These are phyloP conservation scores for Neomonachus schauinslandi DNA, from an alignment of 2,113 vertebrate genomes.

Conservation along the genomic window DNA sequence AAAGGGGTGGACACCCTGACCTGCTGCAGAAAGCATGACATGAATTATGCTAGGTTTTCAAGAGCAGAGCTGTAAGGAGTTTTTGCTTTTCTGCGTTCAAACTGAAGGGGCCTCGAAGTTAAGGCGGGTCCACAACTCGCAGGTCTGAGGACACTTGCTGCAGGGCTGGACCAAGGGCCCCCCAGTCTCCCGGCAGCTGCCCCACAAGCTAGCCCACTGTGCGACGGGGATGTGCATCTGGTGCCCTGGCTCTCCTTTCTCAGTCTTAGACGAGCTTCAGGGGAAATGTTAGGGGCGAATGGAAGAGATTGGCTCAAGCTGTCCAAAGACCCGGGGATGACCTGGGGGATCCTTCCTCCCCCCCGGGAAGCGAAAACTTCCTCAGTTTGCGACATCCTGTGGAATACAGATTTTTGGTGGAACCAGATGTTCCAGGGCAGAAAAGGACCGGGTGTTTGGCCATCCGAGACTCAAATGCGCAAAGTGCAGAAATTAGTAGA, in stretches of 20 bases:
- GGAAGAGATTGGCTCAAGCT: not conserved
- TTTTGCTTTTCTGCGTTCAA: not conserved
- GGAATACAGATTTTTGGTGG: not conserved
- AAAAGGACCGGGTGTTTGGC: not conserved
- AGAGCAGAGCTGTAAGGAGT: not conserved
- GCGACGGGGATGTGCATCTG: accelerated
- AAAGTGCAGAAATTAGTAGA: not conserved
- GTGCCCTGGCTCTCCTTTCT: not conserved
- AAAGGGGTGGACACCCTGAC: not conserved
- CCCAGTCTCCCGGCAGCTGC: accelerated
- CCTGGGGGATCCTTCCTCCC: not conserved
- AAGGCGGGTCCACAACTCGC: accelerated
- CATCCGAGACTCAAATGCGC: not conserved
- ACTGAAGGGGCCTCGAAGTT: not conserved
- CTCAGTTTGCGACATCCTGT: not conserved
- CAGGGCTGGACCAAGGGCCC: accelerated
- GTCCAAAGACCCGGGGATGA: accelerated
- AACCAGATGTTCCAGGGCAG: not conserved
- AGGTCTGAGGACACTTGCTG: accelerated
- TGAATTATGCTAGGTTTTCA: not conserved
- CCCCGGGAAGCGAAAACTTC: not conserved
- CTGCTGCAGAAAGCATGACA: not conserved
- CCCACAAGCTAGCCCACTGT: accelerated
- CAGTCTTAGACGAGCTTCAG: not conserved
- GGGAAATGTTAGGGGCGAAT: accelerated